Evolutionary conservation across 1,140 invertebrate species (phyloP), one percentile per base, ranked within the genome.

Genomic region (Ruditapes philippinarum): DNA sequence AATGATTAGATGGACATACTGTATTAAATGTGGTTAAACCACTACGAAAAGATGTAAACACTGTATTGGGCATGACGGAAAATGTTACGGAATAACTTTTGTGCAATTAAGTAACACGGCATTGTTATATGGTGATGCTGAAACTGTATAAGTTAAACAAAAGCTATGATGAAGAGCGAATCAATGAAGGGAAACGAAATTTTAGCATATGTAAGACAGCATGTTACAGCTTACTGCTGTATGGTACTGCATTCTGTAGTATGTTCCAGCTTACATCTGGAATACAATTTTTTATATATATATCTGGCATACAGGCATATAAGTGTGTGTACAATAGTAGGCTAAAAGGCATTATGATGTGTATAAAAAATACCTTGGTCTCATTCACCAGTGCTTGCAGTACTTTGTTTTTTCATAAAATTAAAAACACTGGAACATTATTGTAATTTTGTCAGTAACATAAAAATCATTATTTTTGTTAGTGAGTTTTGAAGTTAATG

Each of bases 401-500:
- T 40, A 40, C 38, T 38, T 70, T 33, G n/a, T 70, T n/a, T n/a
- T n/a, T n/a, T n/a, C n/a, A n/a, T n/a, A n/a, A n/a, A n/a, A n/a
- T 4, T 7, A 28, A 62, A 62, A 54, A n/a, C 51, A 54, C 22
- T n/a, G n/a, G n/a, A n/a, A n/a, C n/a, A n/a, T n/a, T n/a, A n/a
- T 28, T 70, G 31, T 36, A 70, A 70, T 19, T 36, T 22, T 38
- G 22, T 36, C 65, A 38, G 65, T 19, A 70, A 70, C 36, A 70
- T 38, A 70, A 31, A 31, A 31, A 70, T 70, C 33, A 40, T 70
- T 70, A 70, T 70, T 38, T 70, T 40, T 70, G 65, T 70, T 70
- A 70, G 65, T 70, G 65, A 70, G 33, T 70, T 28, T 38, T 5
- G 36, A n/a, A 14, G 51, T 62, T 62, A 70, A 14, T 38, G 31